Base-by-base conservation (phyloP, 1,140 invertebrate genomes). In the Cydia strobilella region DNA sequence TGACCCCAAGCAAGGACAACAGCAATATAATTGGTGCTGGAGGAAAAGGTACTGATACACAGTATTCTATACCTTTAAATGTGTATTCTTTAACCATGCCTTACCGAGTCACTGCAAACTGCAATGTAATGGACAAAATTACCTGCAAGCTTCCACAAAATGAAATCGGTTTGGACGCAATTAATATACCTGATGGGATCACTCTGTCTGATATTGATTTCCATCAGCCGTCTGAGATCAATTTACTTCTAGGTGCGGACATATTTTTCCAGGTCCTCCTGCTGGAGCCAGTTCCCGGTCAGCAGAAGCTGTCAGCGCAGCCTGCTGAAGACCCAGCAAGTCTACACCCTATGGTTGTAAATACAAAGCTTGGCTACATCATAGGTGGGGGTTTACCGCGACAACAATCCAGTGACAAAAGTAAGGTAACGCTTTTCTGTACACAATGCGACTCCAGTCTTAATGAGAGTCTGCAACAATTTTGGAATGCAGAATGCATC, bases 231-330 rank as follows among this genome's bases (percentile, higher is more conserved):
- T 59, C 48, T 59, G 54, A 73, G 7, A 59, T 73, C 13, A 12
- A 73, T 39, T 59, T 73, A 23, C 51, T 73, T 10, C 10, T 73
- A 31, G 72, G 72, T 27, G 45, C 72, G 9, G 72, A 73, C 48
- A 39, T 73, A 39, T 73, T 73, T 73, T 73, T 73, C 25, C 72
- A 73, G 51, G 48, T 31, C 48, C 51, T 73, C 7, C 48, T 73
- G 4, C 51, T 48, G 54, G 72, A 54, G 51, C 48, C 48, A n/a
- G 45, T 13, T 18, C 3, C 54, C 15, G 10, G 23, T 7, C 48
- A 35, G 45, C 48, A 25, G 45, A 12, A 10, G 15, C 3, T 42
- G 4, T 13, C 69, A 20, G n/a, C 73, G 35, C 73, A 35, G 59
- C 63, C 48, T 15, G 12, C 0, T 74, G 35, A 63, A 59, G 59